These are phyloP conservation scores for Pygocentrus nattereri DNA, from an alignment of 2,797 vertebrate genomes.

Conservation along the genomic window DNA sequence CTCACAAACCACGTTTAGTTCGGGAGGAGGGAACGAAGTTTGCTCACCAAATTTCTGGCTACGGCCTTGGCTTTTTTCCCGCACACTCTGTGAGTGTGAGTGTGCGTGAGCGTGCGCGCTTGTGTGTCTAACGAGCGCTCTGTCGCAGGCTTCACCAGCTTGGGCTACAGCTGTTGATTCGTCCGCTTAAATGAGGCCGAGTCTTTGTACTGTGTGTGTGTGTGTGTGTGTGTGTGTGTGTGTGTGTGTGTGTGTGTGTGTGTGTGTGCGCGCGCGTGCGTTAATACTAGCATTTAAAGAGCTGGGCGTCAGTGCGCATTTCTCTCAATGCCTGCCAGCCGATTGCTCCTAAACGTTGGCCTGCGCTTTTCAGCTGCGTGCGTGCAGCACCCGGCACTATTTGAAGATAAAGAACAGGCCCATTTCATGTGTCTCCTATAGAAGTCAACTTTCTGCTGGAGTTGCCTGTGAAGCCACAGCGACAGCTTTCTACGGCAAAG, in stretches of 20 bases:
- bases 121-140: slow-evolving; percentile 51
- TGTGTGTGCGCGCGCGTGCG: too few relatives aligned
- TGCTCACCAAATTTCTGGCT: slow-evolving; percentile 56
- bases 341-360: slow-evolving; percentile 50
- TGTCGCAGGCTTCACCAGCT: slow-evolving; percentile 59
- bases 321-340: slow-evolving; percentile 47
- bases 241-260: slow-evolving; percentile 21
- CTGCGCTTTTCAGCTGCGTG: slow-evolving; percentile 47
- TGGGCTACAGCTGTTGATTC: slow-evolving; percentile 63
- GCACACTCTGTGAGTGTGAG: slow-evolving; percentile 22
- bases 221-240: slow-evolving; percentile 18
- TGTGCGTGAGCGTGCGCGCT: slow-evolving; percentile 29
- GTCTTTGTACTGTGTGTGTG: slow-evolving; percentile 54
- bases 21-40: slow-evolving; percentile 53
- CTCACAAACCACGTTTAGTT: slow-evolving; percentile 48
- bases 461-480: slow-evolving; percentile 74
- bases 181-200: slow-evolving; percentile 60
- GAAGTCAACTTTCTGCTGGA: slow-evolving; percentile 75
- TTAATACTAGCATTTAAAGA: slow-evolving; percentile 46
- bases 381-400: slow-evolving; percentile 60
- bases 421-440: slow-evolving; percentile 74
- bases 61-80: slow-evolving; percentile 55
- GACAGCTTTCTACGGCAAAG: slow-evolving; percentile 73
- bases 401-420: slow-evolving; percentile 77
- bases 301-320: slow-evolving; percentile 33